Conservation (phyloP, 2,888 invertebrate species). For the Orthonevra nobilis region DNA sequence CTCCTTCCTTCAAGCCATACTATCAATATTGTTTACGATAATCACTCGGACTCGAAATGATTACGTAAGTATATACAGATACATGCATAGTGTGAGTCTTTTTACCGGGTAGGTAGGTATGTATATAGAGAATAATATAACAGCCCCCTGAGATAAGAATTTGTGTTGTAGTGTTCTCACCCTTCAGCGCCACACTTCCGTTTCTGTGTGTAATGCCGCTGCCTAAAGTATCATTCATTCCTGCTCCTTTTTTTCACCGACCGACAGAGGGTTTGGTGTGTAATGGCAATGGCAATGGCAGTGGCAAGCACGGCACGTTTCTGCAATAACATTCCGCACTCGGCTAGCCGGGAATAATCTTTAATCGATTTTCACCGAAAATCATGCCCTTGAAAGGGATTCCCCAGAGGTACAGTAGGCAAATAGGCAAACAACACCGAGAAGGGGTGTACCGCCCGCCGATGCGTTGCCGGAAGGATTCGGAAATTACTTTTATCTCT, state of each 20-base stretch:
- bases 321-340: conserved; percentile 69
- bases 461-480: conserved; percentile 56
- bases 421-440: neutral
- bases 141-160: conserved; percentile 61
- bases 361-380: conserved; percentile 68
- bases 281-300: conserved; percentile 59
- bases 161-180: conserved; percentile 33
- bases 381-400: conserved; percentile 68
- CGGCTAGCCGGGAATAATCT: conserved; percentile 67
- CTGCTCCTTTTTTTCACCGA: neutral
- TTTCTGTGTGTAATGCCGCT: conserved; percentile 16
- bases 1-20: conserved; percentile 42
- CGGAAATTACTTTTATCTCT: conserved; percentile 61
- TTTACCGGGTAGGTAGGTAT: conserved; percentile 37
- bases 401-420: conserved; percentile 60
- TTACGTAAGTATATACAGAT: conserved; percentile 52
- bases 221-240: conserved; percentile 47
- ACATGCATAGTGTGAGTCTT: conserved; percentile 5
- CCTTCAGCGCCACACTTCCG: conserved; percentile 38
- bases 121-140: conserved; percentile 50
- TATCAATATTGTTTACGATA: conserved; percentile 69
- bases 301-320: conserved; percentile 70
- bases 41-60: conserved; percentile 68
- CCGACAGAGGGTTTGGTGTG: conserved; percentile 8
- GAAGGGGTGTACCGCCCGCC: neutral